These are phyloP conservation scores for Philypnodon macrostomus DNA, from an alignment of 2,797 vertebrate species.

Conservation along the genomic window DNA sequence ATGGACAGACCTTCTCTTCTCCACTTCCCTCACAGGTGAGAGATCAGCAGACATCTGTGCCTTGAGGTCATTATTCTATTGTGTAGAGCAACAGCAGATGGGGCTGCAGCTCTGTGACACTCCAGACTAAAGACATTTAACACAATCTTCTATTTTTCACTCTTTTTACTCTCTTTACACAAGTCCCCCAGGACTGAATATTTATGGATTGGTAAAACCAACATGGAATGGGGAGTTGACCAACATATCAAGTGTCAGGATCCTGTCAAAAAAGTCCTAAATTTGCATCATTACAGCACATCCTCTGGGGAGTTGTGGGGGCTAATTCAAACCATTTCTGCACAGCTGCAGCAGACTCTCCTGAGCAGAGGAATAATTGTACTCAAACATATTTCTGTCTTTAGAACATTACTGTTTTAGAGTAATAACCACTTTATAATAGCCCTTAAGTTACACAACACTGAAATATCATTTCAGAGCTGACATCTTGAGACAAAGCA, in stretches of 20 bases:
- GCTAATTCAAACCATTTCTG: constrained; percentile 70
- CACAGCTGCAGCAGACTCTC: constrained; percentile 49
- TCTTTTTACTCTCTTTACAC: constrained; percentile 31
- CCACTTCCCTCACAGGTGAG: constrained; percentile 29
- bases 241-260: constrained; percentile 72
- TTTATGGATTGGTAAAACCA: constrained; percentile 70
- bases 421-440: constrained; percentile 23
- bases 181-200: constrained; percentile 59
- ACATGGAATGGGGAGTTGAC: constrained; percentile 67
- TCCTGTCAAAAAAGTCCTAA: constrained; percentile 71
- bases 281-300: constrained; percentile 65
- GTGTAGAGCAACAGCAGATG: constrained; percentile 72
- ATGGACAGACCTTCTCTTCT: constrained; percentile 27
- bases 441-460: constrained; percentile 36
- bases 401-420: constrained; percentile 25
- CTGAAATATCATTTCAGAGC: constrained; percentile 37
- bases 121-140: constrained; percentile 21
- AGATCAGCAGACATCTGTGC: constrained; percentile 44
- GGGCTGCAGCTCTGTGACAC: constrained; percentile 64
- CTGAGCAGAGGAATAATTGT: constrained; percentile 35
- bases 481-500: constrained; percentile 41
- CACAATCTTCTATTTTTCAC: constrained; percentile 14
- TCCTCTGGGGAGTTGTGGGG: constrained; percentile 56
- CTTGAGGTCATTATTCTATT: constrained; percentile 44
- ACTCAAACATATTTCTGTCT: constrained; percentile 37